Evolutionary conservation across 2,797 vertebrate genomes (phyloP), one percentile per base, ranked within the genome.

Genomic region (Semotilus atromaculatus): DNA sequence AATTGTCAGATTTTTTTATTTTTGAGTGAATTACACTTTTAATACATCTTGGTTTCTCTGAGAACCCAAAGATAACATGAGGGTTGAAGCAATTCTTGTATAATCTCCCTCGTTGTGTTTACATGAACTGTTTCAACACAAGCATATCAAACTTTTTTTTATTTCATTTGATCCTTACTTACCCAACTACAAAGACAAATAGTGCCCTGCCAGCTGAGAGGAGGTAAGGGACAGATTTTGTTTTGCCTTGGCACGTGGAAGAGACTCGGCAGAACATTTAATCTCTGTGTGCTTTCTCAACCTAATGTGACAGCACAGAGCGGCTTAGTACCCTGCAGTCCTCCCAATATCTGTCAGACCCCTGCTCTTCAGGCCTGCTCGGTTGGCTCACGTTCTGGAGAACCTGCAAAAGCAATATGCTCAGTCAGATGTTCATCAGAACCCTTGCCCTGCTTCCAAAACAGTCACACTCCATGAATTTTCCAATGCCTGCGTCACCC

Each of bases 401-500:
- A 91, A 89, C 91, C 92, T 89, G 87, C 90, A 88, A 91, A 92
- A 91, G 92, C 92, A 92, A 92, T 93, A 92, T 95, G 94, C 92
- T 93, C 92, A 90, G 89, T 95, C 93, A 91, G 91, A 93, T 94
- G 93, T 94, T 93, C 90, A 90, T 85, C 90, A 90, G 87, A 92
- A 91, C 91, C 92, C 92, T 92, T 93, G 91, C 91, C 91, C 85
- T 53, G 86, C 90, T 92, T 89, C 83, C 89, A 88, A 66, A 80
- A 67, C 31, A n/a, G 90, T 53, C 73, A 64, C 26, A 38, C 48
- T 11, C 26, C 10, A 21, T 38, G n/a, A 31, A 76, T 67, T 73
- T 76, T 77, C 66, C 40, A 40, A 18, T 66, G 34, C 21, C 38
- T 48, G 18, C 26, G 3, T 76, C 38, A 82, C 55, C 31, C 43